phyloP scores from a whole-genome alignment of 2,888 invertebrate species.

The Phymatocera aterrima region DNA sequence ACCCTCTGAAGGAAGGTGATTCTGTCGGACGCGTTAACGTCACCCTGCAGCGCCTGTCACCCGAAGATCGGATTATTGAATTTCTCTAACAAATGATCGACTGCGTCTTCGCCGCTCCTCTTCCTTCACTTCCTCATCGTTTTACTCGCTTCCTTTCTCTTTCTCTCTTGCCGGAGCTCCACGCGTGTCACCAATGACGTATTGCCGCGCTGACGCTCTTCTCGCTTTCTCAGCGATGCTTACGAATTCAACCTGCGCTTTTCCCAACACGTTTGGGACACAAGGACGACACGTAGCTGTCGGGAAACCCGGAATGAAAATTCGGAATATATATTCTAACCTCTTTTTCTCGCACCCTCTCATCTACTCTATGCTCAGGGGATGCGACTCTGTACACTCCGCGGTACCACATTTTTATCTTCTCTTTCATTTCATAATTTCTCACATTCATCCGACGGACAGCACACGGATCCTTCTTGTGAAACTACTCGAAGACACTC shows the following conservation, averaged over 20 bases:
- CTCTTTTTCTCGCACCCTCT: neutral
- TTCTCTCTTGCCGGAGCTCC: neutral
- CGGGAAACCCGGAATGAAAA: conserved; percentile 30
- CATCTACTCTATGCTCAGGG: neutral
- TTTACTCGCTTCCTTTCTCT: neutral
- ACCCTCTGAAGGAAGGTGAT: conserved; percentile 35
- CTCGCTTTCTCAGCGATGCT: conserved; percentile 10
- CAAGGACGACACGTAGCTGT: conserved; percentile 35
- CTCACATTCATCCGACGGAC: neutral
- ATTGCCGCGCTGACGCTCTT: neutral
- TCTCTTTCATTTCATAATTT: neutral
- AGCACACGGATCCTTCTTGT: no score
- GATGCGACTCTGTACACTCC: no score
- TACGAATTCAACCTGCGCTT: conserved; percentile 23
- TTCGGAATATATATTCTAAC: conserved; percentile 16
- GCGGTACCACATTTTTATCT: neutral
- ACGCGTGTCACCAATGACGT: conserved; percentile 19
- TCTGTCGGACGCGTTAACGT: conserved; percentile 54
- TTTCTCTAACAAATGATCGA: conserved; percentile 67
- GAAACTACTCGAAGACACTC: no score
- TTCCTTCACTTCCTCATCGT: neutral
- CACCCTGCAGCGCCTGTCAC: conserved; percentile 58
- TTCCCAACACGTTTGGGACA: conserved; percentile 29
- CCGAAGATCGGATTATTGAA: conserved; percentile 64
- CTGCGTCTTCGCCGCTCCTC: conserved; percentile 47